Conservation (phyloP, 2,888 invertebrate genomes). For the Metopia argyrocephala region DNA sequence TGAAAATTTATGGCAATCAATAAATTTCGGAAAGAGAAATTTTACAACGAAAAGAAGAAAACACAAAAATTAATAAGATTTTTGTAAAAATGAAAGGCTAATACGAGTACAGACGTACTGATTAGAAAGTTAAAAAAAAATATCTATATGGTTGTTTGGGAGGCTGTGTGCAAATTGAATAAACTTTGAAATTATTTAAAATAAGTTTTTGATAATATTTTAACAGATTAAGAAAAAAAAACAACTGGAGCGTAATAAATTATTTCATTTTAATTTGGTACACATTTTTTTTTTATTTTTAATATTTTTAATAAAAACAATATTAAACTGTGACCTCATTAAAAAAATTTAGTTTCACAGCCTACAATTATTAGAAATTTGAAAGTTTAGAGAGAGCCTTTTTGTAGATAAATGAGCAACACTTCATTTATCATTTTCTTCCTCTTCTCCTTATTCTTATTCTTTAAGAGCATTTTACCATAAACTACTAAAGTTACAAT, state of each 20-base stretch:
- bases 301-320: not conserved
- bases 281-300: not conserved
- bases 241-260: not conserved
- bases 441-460: too few species aligned
- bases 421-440: not conserved
- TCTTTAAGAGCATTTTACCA: not conserved
- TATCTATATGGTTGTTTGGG: too few species aligned
- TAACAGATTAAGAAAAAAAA: not conserved
- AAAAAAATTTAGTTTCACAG: not conserved
- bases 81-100: conserved; percentile 3
- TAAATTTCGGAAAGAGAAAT: conserved; percentile 35
- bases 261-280: too few species aligned
- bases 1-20: conserved; percentile 47
- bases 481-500: not conserved
- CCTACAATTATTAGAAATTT: not conserved
- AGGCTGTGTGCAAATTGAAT: conserved; percentile 3
- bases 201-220: not conserved
- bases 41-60: too few species aligned
- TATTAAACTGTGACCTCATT: not conserved
- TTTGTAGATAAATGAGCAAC: too few species aligned
- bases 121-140: not conserved
- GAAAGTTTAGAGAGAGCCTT: too few species aligned
- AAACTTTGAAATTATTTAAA: not conserved
- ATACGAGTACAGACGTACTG: not conserved
- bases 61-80: conserved; percentile 34